A percentile compares a stretch with the other conserved stretches of the same genome.
phyloP scores from a whole-genome alignment of 2,113 vertebrate species.

The Platysteira castanea region DNA sequence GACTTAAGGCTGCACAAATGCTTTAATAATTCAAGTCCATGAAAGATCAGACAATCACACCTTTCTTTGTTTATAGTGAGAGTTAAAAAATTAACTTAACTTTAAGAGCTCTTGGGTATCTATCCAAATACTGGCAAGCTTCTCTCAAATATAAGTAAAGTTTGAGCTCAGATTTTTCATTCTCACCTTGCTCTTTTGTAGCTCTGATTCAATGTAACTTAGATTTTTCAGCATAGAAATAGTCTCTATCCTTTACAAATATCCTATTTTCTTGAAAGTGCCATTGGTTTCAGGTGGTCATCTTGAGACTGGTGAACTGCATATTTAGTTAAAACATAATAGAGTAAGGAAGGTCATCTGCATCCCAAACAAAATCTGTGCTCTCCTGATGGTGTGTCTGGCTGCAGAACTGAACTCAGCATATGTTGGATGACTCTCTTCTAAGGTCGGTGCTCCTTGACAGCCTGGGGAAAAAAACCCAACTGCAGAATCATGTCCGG shows the following conservation, averaged over 20 bases:
- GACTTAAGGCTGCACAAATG: not conserved
- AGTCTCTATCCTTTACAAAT: not conserved
- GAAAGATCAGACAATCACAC: not conserved
- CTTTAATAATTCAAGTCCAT: not conserved
- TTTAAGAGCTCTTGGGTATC: not conserved
- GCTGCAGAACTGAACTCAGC: not conserved
- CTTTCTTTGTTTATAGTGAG: not conserved
- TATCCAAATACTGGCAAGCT: not conserved
- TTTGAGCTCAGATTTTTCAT: not conserved
- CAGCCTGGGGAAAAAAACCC: not conserved
- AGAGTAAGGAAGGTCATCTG: not conserved
- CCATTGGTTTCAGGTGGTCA: not conserved
- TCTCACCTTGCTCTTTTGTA: not conserved
- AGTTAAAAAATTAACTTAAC: not conserved
- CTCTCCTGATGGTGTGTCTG: not conserved
- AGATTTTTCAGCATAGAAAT: not conserved
- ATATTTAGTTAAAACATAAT: not conserved
- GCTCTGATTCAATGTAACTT: not conserved
- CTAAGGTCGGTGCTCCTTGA: accelerated
- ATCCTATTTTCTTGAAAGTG: not conserved
- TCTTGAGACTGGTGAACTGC: not conserved
- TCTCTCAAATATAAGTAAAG: not conserved
- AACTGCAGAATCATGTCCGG: not conserved
- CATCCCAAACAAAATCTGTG: accelerated
- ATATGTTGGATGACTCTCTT: not conserved